Evolutionary conservation across 2,113 vertebrate genomes (phyloP).

Genomic region (Cathartes aura): DNA sequence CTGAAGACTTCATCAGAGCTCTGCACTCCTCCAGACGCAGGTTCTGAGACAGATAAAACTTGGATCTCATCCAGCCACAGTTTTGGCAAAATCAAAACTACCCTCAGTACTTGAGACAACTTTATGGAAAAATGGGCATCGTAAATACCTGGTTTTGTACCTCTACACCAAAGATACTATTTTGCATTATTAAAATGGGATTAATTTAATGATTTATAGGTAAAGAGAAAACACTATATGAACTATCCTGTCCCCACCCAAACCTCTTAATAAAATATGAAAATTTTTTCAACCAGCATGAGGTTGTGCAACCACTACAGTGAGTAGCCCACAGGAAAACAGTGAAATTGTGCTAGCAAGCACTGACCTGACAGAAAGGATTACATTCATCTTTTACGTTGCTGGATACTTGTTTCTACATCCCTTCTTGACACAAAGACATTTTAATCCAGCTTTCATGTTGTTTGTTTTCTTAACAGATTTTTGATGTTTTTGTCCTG

Average conservation of each 20-base stretch:
- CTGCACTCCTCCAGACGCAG: not conserved
- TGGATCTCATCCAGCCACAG: not conserved
- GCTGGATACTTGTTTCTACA: not conserved
- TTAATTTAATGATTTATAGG: not conserved
- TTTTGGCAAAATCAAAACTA: not conserved
- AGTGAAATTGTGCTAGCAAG: not conserved
- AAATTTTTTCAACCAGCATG: not conserved
- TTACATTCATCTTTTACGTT: not conserved
- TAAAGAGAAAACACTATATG: not conserved
- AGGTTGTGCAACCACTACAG: not conserved
- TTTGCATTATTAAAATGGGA: not conserved
- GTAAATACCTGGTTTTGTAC: not conserved
- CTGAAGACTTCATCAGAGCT: not conserved
- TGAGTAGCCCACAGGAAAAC: not conserved
- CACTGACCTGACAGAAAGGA: not conserved
- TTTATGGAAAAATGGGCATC: not conserved
- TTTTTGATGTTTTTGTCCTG: slow-evolving; percentile 74
- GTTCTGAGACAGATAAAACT: not conserved
- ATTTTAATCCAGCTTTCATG: not conserved
- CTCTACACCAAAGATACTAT: not conserved
- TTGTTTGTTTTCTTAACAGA: slow-evolving; percentile 48
- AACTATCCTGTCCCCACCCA: not conserved
- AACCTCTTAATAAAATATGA: not conserved
- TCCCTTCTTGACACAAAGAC: not conserved
- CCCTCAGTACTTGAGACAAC: not conserved